Evolutionary conservation across 2,888 invertebrate genomes (phyloP).

Genomic region (Latheticus oryzae): DNA sequence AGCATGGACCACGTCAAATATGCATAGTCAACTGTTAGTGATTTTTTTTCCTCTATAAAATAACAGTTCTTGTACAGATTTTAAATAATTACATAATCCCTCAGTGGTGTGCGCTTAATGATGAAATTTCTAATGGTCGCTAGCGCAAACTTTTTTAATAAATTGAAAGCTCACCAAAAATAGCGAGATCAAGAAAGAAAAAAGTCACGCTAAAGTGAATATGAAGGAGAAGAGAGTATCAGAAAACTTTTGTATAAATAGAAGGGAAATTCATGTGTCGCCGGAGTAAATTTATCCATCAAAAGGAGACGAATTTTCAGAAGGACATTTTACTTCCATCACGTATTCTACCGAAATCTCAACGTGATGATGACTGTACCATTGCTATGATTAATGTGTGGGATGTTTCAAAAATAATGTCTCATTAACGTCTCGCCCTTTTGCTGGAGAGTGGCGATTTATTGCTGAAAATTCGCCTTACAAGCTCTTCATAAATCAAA

Average conservation of each 20-base stretch:
- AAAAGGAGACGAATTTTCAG: constrained; percentile 48
- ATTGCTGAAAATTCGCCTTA: constrained; percentile 58
- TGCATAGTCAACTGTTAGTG: too few relatives aligned
- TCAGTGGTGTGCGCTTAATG: constrained; percentile 35
- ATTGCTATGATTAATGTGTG: constrained; percentile 60
- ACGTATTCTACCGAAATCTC: constrained; percentile 47
- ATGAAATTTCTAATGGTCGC: constrained; percentile 37
- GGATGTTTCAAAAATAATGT: constrained; percentile 63
- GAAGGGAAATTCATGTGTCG: constrained; percentile 53
- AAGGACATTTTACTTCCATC: constrained; percentile 36
- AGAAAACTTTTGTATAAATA: constrained; percentile 41
- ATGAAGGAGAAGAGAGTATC: constrained; percentile 37
- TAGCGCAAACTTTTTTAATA: constrained; percentile 41
- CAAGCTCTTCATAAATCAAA: constrained; percentile 59
- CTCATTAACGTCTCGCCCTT: constrained; percentile 62
- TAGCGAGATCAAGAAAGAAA: constrained; percentile 37
- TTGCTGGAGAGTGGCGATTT: constrained; percentile 58
- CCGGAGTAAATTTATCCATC: constrained; percentile 56
- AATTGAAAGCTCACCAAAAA: constrained; percentile 42
- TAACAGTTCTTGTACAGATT: too few relatives aligned
- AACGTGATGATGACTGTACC: constrained; percentile 47
- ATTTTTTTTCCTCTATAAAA: too few relatives aligned
- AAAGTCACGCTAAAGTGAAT: constrained; percentile 42
- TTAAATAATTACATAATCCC: too few relatives aligned
- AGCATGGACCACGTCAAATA: too few relatives aligned